Evolutionary conservation across 1,140 invertebrate species (phyloP).

Genomic region (Globodera rostochiensis): DNA sequence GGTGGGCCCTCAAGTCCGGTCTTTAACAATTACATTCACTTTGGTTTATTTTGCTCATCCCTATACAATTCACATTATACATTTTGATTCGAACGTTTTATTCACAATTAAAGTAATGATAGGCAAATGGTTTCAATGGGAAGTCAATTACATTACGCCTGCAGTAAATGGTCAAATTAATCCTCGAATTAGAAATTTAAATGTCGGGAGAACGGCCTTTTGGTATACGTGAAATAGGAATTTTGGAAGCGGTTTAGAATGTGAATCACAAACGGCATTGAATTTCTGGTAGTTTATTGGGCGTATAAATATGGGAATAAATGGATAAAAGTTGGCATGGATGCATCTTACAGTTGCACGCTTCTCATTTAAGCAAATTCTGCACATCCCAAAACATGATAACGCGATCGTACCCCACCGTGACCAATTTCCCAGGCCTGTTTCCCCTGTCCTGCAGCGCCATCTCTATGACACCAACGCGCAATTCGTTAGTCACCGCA

Average conservation of each 20-base stretch:
- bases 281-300: not conserved
- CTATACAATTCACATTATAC: too few relatives aligned
- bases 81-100: too few relatives aligned
- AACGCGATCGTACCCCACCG: constrained; percentile 87
- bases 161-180: too few relatives aligned
- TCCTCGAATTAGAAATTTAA: too few relatives aligned
- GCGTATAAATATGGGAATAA: not conserved
- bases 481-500: constrained; percentile 90
- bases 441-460: constrained; percentile 79
- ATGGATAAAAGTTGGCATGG: not conserved
- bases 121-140: too few relatives aligned
- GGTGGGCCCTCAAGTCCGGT: too few relatives aligned
- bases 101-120: too few relatives aligned
- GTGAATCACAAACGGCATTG: not conserved
- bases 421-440: constrained; percentile 77
- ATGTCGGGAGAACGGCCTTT: too few relatives aligned
- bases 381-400: constrained; percentile 77
- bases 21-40: too few relatives aligned
- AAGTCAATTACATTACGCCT: too few relatives aligned
- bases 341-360: not conserved
- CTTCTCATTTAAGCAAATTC: constrained; percentile 35
- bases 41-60: too few relatives aligned
- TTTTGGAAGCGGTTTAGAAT: not conserved
- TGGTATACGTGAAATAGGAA: too few relatives aligned
- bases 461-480: constrained; percentile 80